Base-by-base conservation (phyloP, 1,140 invertebrate genomes). In the Sogatella furcifera region DNA sequence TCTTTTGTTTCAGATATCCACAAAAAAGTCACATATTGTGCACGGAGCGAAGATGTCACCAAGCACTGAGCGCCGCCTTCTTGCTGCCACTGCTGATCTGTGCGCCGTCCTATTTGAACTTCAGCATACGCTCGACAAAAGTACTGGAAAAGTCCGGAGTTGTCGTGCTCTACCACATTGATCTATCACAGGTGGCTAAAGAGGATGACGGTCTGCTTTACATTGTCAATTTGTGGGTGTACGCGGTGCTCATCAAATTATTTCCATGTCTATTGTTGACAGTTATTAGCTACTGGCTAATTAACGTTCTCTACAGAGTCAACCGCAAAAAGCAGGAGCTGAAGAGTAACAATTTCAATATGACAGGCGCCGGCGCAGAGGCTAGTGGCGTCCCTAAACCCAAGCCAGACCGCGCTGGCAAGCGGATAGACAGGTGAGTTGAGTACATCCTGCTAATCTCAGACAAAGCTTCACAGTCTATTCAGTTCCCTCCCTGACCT, bases 161-260 rank as follows among this genome's bases (percentile, higher is more conserved):
- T 15, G 76, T 75, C 28, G 73, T 79, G 1, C 69, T 84, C 13
- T 89, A 88, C 65, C 80, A 82, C 66, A 81, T 90, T 1, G 81
- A 81, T 57, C 69, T 79, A 15, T 79, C 73, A 44, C 73, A 77
- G 5, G 63, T 78, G n/a, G 81, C 84, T 0, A 78, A 82, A 22
- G 74, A 77, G 38, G 75, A 79, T 64, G 69, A 80, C 57, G 74
- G 78, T 15, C 72, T 79, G n/a, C 67, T 90, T 4, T 79, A 82
- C 64, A 80, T 80, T 43, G 69, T 85, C n/a, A 91, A 92, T 70
- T 93, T 95, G 71, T 95, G 90, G 90, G 80, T 91, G 22, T 88
- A 92, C 69, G 77, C 84, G 2, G 85, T 94, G 3, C 76, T 92
- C 17, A 85, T 93, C 8, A 95, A 95, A 69, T 75, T 95, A 0